These are phyloP conservation scores for Drosophila kuntzei DNA, from an alignment of 2,888 invertebrate genomes.

Conservation along the genomic window DNA sequence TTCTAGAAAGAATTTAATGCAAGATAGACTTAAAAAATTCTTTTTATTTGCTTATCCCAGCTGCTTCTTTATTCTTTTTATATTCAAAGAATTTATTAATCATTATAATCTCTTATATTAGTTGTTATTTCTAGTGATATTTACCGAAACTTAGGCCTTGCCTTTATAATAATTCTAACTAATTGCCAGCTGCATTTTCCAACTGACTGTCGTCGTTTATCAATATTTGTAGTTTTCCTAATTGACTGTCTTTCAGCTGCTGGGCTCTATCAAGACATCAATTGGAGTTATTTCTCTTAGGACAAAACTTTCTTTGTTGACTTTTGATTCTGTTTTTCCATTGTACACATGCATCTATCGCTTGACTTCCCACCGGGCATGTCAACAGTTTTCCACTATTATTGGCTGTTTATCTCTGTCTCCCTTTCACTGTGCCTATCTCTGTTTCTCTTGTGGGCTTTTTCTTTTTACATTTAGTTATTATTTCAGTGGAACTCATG, in stretches of 20 bases:
- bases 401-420: conserved; percentile 32
- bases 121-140: too few relatives aligned
- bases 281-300: conserved; percentile 9
- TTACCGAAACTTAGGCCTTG: not conserved
- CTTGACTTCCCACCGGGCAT: conserved; percentile 36
- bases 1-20: too few relatives aligned
- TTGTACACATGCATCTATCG: conserved; percentile 5
- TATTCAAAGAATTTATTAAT: too few relatives aligned
- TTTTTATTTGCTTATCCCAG: too few relatives aligned
- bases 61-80: too few relatives aligned
- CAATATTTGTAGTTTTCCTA: conserved; percentile 4
- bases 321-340: conserved; percentile 6
- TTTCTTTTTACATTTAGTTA: conserved; percentile 43
- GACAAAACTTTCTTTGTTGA: conserved; percentile 16
- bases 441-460: conserved; percentile 10
- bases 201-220: not conserved
- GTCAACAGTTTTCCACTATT: conserved; percentile 49
- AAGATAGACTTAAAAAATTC: too few relatives aligned
- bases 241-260: conserved; percentile 27
- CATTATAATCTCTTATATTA: not conserved
- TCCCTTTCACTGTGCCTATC: not conserved
- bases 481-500: conserved; percentile 48
- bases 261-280: conserved; percentile 5
- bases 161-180: not conserved
- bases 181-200: conserved; percentile 10